Evolutionary conservation across 2,888 invertebrate genomes (phyloP).

Genomic region (Cryptocephalus moraei): DNA sequence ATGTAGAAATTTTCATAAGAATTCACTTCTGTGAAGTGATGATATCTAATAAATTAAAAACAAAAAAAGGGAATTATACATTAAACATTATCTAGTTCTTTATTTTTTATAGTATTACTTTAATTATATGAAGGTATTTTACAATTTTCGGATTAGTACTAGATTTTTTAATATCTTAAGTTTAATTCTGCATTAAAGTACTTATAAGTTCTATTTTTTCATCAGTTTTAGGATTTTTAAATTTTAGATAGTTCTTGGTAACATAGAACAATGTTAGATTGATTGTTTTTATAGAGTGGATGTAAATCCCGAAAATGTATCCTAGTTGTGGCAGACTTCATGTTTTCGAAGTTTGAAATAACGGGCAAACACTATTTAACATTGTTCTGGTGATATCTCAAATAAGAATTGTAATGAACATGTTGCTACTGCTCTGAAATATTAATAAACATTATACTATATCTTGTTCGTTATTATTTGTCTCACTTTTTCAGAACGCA

Average conservation of each 20-base stretch:
- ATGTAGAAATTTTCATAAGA: constrained; percentile 18
- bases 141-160: no score
- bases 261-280: background rate
- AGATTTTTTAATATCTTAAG: no score
- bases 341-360: no score
- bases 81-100: background rate
- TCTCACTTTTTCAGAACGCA: background rate
- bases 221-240: no score
- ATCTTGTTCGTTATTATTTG: background rate
- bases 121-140: no score
- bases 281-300: no score
- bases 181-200: no score
- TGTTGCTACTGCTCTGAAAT: constrained; percentile 34
- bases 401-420: constrained; percentile 32
- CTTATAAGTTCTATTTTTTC: no score
- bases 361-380: no score
- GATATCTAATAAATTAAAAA: constrained; percentile 5
- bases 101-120: background rate
- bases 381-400: constrained; percentile 17
- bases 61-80: background rate
- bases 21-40: constrained; percentile 31
- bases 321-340: no score
- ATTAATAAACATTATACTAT: constrained; percentile 25
- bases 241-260: constrained; percentile 1
- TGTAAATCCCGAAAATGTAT: no score